Base-by-base conservation (phyloP, 2,888 invertebrate genomes). In the Gandaritis pyraliata region DNA sequence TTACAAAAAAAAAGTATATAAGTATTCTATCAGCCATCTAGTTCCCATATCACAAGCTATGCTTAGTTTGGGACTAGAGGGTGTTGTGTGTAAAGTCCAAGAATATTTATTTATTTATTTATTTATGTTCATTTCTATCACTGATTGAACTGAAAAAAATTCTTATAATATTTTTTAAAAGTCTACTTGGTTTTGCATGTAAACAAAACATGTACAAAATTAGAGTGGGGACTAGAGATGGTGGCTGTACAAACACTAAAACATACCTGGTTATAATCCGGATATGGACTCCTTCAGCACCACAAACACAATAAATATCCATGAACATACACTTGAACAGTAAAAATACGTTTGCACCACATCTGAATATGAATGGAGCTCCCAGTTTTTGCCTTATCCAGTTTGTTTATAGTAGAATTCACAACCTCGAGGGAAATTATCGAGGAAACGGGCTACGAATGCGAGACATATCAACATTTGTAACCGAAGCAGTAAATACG, bases 351-450 rank as follows among this genome's bases (percentile, higher is more conserved):
- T 67, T 75, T 79, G 78, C 81, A 80, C 76, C 78, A 78, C 84
- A 84, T 81, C 76, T 77, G 74, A 83, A 82, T 80, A 75, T 79
- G 76, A 83, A 82, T 73, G 65, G 70, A 76, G 75, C 72, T 76
- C 73, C 77, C 81, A 87, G 84, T 86, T 84, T 81, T 80, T 80
- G 70, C 74, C 73, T 77, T 73, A 59, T 59, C 50, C 78, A 82
- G 82, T 85, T 78, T 78, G 76, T 82, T 83, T 87, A 86, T 83
- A 79, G 79, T 83, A 82, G 76, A 80, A 85, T 81, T 88, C 90
- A 90, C 90, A 90, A 91, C 89, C 91, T 83, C 88, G 65, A 73
- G 85, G 85, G 86, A 88, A 88, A 88, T 87, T 82, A 85, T 74
- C 77, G 76, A 77, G 76, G 74, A 77, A 81, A 78, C 76, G 73